A percentile compares a stretch with the other conserved stretches of the same genome.
phyloP scores from a whole-genome alignment of 2,888 invertebrate genomes.

The Chalcis sispes region DNA sequence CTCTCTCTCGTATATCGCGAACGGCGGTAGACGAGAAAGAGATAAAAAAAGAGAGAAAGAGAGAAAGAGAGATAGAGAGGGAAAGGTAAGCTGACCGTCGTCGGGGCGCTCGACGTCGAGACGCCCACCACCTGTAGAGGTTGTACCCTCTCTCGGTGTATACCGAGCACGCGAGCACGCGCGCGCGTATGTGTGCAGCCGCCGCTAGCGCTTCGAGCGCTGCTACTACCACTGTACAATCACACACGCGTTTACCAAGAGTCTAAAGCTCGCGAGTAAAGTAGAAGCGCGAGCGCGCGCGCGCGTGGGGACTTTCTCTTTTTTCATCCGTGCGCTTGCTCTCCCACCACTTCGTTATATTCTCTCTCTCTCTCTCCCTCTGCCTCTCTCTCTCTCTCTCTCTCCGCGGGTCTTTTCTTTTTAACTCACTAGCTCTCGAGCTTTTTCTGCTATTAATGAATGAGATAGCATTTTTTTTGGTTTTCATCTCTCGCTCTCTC shows the following conservation, averaged over 20 bases:
- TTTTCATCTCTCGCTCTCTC: neutral
- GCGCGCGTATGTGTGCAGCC: neutral
- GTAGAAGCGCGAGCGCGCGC: neutral
- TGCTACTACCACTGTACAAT: no score
- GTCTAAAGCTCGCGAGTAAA: no score
- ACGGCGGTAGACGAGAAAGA: constrained; percentile 25
- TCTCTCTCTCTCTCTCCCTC: constrained; percentile 13
- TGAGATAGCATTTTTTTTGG: neutral
- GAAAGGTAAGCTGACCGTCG: constrained; percentile 44
- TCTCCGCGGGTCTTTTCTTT: neutral
- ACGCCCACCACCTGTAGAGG: constrained; percentile 70
- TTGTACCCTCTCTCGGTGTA: constrained; percentile 20
- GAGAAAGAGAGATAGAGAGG: constrained; percentile 40
- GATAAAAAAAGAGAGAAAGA: constrained; percentile 32
- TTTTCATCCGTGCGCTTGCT: constrained; percentile 15
- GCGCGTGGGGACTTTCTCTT: constrained; percentile 9
- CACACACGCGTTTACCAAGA: neutral
- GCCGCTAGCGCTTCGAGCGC: no score
- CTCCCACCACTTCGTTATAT: neutral
- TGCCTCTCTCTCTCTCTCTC: constrained; percentile 7
- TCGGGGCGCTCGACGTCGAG: constrained; percentile 66
- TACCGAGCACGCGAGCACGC: neutral
- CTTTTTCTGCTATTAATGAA: neutral
- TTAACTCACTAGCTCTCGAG: neutral
- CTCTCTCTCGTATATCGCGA: constrained; percentile 31